phyloP scores from a whole-genome alignment of 2,113 vertebrate species.

The Syngnathus typhle region DNA sequence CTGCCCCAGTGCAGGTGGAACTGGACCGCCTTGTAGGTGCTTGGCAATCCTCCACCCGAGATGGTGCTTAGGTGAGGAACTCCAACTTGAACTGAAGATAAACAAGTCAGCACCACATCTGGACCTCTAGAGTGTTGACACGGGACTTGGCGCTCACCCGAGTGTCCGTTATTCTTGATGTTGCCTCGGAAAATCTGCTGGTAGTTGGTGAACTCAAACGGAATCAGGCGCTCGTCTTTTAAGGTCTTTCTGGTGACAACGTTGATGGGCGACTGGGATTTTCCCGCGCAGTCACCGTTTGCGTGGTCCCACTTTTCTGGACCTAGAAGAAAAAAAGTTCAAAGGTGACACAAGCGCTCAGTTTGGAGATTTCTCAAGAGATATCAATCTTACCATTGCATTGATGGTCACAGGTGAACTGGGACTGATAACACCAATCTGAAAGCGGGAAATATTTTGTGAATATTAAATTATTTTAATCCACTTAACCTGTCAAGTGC shows the following conservation, averaged over 20 bases:
- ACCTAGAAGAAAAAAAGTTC: slow-evolving; percentile 32
- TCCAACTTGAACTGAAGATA: slow-evolving; percentile 68
- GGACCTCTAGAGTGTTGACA: not conserved
- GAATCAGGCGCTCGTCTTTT: slow-evolving; percentile 50
- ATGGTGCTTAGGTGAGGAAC: slow-evolving; percentile 51
- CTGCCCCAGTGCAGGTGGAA: slow-evolving; percentile 89
- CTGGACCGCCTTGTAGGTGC: slow-evolving; percentile 75
- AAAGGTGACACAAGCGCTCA: too few relatives aligned
- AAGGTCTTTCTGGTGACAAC: slow-evolving; percentile 67
- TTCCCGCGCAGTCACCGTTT: slow-evolving; percentile 39
- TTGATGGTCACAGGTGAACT: slow-evolving; percentile 53
- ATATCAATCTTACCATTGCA: slow-evolving; percentile 60
- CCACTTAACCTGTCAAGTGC: slow-evolving; percentile 51
- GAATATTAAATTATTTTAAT: slow-evolving; percentile 22
- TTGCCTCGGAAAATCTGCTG: slow-evolving; percentile 48
- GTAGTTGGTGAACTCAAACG: slow-evolving; percentile 61
- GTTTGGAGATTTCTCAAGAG: not conserved
- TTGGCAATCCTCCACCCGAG: slow-evolving; percentile 63
- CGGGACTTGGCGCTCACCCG: slow-evolving; percentile 45
- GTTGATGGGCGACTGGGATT: slow-evolving; percentile 70
- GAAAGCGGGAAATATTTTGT: slow-evolving; percentile 27
- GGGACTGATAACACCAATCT: slow-evolving; percentile 74
- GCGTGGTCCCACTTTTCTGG: slow-evolving; percentile 59
- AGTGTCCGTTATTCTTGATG: slow-evolving; percentile 71
- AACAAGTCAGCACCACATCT: not conserved